Evolutionary conservation across 2,797 vertebrate species (phyloP).

Genomic region (Glossophaga mutica): DNA sequence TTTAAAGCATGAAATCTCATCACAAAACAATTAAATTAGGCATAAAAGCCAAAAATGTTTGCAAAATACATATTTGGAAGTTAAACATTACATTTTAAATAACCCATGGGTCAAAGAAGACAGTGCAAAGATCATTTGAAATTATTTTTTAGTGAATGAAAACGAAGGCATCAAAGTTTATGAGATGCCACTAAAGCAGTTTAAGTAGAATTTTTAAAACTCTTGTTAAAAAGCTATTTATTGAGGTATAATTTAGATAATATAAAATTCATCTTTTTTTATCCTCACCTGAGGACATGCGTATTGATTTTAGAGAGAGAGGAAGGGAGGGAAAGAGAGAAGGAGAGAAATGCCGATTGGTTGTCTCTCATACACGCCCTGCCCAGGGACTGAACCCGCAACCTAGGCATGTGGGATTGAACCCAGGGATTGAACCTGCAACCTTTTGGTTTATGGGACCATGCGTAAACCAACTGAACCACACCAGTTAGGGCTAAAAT

Average conservation of each 20-base stretch:
- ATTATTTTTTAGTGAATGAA: background rate
- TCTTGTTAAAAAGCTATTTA: background rate
- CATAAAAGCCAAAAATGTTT: slow-evolving; percentile 36
- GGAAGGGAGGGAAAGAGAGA: too few species aligned
- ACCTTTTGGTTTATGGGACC: too few species aligned
- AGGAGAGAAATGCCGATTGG: too few species aligned
- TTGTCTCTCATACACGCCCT: too few species aligned
- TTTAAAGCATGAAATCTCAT: slow-evolving; percentile 10
- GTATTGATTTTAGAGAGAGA: too few species aligned
- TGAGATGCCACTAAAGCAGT: background rate
- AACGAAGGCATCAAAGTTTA: background rate
- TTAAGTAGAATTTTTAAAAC: background rate
- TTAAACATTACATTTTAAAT: slow-evolving; percentile 25
- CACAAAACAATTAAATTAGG: slow-evolving; percentile 35
- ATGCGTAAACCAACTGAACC: too few species aligned
- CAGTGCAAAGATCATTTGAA: background rate
- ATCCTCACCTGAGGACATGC: too few species aligned
- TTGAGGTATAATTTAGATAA: background rate
- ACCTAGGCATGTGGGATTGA: too few species aligned
- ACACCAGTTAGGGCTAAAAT: too few species aligned
- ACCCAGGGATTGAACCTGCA: too few species aligned
- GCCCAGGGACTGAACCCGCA: too few species aligned
- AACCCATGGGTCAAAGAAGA: background rate
- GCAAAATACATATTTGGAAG: background rate
- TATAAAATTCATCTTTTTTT: background rate